These are phyloP conservation scores for Schlechtendalia chinensis DNA, from an alignment of 1,140 invertebrate genomes.

Conservation along the genomic window DNA sequence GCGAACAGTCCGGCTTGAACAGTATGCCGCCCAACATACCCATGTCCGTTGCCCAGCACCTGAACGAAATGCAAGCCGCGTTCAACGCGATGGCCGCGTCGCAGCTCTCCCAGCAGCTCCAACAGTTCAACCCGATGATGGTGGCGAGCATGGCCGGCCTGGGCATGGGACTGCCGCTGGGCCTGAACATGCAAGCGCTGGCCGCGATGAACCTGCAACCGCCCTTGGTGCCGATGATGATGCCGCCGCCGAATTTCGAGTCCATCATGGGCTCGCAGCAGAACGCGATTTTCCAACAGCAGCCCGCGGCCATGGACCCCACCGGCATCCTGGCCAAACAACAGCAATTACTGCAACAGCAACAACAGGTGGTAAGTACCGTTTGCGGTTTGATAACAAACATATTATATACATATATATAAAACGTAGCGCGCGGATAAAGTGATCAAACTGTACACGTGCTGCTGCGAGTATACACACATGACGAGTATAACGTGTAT, in stretches of 20 bases:
- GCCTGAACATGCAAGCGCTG: conserved; percentile 78
- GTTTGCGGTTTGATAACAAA: too few relatives aligned
- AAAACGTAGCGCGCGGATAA: too few relatives aligned
- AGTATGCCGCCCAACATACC: conserved; percentile 55
- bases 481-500: too few relatives aligned
- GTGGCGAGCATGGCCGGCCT: conserved; percentile 63
- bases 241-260: conserved; percentile 76
- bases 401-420: too few relatives aligned
- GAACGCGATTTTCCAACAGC: conserved; percentile 54
- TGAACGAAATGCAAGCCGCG: conserved; percentile 81
- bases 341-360: conserved; percentile 66
- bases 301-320: conserved; percentile 57
- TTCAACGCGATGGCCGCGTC: conserved; percentile 77
- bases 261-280: conserved; percentile 60
- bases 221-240: conserved; percentile 84
- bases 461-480: too few relatives aligned
- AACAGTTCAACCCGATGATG: conserved; percentile 78
- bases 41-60: conserved; percentile 71
- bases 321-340: conserved; percentile 65
- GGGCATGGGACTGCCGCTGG: conserved; percentile 75
- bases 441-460: too few relatives aligned
- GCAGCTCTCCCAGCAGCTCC: conserved; percentile 80
- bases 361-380: conserved; percentile 67
- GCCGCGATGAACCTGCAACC: conserved; percentile 86
- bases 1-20: conserved; percentile 53